Evolutionary conservation across 2,797 vertebrate species (phyloP).

Genomic region (Mormyrops attenuatus): DNA sequence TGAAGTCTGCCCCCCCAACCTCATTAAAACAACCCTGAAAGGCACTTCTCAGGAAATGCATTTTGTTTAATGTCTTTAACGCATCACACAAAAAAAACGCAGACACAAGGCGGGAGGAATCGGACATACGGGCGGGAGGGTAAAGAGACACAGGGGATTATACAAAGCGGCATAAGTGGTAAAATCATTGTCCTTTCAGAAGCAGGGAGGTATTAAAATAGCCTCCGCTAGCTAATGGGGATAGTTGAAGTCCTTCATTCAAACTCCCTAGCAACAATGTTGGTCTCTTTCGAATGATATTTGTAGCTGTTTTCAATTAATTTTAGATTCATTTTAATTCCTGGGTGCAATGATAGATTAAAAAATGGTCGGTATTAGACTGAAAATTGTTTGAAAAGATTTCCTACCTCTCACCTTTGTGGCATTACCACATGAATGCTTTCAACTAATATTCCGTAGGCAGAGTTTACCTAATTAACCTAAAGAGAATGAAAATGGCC

Average conservation of each 20-base stretch:
- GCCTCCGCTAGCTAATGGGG: neutral
- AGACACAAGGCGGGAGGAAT: conserved; percentile 33
- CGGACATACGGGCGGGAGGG: conserved; percentile 1
- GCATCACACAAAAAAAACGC: conserved; percentile 20
- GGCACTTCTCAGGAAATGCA: conserved; percentile 24
- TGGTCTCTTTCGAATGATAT: neutral
- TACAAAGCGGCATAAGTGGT: neutral
- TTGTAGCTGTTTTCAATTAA: neutral
- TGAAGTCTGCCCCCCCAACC: neutral
- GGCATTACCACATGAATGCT: neutral
- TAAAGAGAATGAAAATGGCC: neutral
- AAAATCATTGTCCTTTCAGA: neutral
- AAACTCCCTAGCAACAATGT: neutral
- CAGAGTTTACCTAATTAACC: neutral
- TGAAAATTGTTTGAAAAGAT: neutral
- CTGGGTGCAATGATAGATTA: neutral
- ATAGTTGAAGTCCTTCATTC: neutral
- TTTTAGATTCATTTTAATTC: neutral
- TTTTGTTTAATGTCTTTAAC: conserved; percentile 37
- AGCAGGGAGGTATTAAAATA: neutral
- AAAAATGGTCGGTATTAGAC: neutral
- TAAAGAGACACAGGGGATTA: neutral
- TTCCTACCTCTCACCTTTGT: neutral
- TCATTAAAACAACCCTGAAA: conserved; percentile 2
- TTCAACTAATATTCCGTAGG: neutral